Conservation (phyloP, 2,797 vertebrate genomes). For the Euphonia xanthogaster region DNA sequence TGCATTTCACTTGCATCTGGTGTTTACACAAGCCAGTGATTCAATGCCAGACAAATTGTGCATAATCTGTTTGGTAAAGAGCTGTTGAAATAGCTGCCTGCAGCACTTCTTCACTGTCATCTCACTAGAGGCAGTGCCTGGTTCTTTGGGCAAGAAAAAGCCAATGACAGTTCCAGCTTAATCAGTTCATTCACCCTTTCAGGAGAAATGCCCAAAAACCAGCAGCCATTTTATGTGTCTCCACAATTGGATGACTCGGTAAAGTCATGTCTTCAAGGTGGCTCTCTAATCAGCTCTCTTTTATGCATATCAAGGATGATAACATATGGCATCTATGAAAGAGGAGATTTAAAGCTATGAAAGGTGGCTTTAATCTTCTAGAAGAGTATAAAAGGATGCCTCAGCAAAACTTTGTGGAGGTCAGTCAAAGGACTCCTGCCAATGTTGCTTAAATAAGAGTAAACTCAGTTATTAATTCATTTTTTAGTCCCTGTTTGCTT, state of each 20-base stretch:
- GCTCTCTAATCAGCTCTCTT: not conserved
- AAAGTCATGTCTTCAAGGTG: slow-evolving; percentile 21
- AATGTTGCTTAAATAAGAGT: not conserved
- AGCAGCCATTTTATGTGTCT: not conserved
- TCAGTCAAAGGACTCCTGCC: not conserved
- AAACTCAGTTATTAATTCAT: not conserved
- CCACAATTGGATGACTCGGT: not conserved
- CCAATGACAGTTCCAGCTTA: not conserved
- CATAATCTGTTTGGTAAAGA: slow-evolving; percentile 10
- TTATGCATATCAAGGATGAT: not conserved
- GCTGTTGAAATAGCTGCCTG: not conserved
- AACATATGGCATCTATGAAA: slow-evolving; percentile 21
- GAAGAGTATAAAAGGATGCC: not conserved
- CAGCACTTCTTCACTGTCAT: slow-evolving; percentile 5
- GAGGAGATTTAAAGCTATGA: not conserved
- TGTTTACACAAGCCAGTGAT: slow-evolving; percentile 30
- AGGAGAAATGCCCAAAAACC: not conserved
- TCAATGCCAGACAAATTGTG: slow-evolving; percentile 28
- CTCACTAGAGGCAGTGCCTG: not conserved
- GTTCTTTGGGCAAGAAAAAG: not conserved
- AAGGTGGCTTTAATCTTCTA: slow-evolving; percentile 1
- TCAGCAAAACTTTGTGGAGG: not conserved
- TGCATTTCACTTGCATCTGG: slow-evolving; percentile 17
- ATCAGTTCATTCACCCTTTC: slow-evolving; percentile 12
- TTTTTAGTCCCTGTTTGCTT: not conserved